Evolutionary conservation across 2,888 invertebrate species (phyloP).

Genomic region (Agelastica alni): DNA sequence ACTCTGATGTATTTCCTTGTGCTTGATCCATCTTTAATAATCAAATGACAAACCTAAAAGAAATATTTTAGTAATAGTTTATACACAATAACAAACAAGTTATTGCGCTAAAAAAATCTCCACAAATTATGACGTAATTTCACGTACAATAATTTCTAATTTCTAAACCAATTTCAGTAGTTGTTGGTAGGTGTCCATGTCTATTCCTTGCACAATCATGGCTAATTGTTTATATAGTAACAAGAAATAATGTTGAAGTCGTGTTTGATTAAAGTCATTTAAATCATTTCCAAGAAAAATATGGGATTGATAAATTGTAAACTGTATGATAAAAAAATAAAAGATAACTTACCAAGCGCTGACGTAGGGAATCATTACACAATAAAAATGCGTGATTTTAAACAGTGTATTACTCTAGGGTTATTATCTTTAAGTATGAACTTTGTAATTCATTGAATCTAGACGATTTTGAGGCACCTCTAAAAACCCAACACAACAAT

Average conservation of each 20-base stretch:
- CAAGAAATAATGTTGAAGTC: no score
- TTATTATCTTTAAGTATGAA: background rate
- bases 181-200: slow-evolving; percentile 6
- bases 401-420: background rate
- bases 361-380: slow-evolving; percentile 38
- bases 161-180: slow-evolving; percentile 16
- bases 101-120: slow-evolving; percentile 10
- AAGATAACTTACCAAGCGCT: slow-evolving; percentile 36
- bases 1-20: slow-evolving; percentile 48
- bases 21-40: slow-evolving; percentile 35
- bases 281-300: no score
- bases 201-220: background rate
- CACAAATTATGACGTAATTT: slow-evolving; percentile 16
- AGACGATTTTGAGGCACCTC: background rate
- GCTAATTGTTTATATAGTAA: background rate
- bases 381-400: slow-evolving; percentile 21
- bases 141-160: slow-evolving; percentile 20
- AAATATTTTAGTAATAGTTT: slow-evolving; percentile 4
- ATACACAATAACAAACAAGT: slow-evolving; percentile 4
- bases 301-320: slow-evolving; percentile 20
- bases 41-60: slow-evolving; percentile 23
- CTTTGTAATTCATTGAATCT: background rate
- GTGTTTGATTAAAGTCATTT: no score
- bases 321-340: slow-evolving; percentile 19
- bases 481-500: slow-evolving; percentile 7